These are phyloP conservation scores for Oscheius myriophilus DNA, from an alignment of 2,888 invertebrate genomes.

Conservation along the genomic window DNA sequence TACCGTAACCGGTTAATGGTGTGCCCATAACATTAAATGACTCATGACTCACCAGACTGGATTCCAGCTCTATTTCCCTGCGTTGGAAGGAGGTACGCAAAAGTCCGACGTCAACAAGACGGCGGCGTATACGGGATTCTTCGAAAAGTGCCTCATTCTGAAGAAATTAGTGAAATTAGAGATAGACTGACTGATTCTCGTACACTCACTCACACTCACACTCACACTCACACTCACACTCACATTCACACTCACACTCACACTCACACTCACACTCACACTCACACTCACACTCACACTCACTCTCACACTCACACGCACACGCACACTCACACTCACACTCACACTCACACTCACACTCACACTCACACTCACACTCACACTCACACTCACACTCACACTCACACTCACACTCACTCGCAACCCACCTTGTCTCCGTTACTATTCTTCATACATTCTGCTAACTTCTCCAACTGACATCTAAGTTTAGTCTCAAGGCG, in stretches of 20 bases:
- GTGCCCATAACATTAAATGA: background rate
- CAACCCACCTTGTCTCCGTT: conserved; percentile 38
- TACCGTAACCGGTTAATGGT: background rate
- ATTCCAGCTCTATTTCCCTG: conserved; percentile 46
- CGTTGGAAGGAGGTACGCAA: conserved; percentile 39
- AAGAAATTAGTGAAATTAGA: conserved; percentile 11
- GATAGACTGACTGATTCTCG: no score
- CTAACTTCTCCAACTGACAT: conserved; percentile 47
- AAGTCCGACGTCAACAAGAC: conserved; percentile 45
- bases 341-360: no score
- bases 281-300: no score
- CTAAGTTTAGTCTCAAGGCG: conserved; percentile 51
- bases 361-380: no score
- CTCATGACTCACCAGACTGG: conserved; percentile 40
- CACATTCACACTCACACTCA: no score
- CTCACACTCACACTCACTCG: no score
- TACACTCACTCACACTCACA: no score
- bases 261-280: no score
- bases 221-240: no score
- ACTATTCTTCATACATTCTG: conserved; percentile 44
- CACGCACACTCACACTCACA: no score
- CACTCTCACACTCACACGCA: no score
- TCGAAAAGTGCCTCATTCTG: conserved; percentile 41
- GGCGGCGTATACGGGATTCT: conserved; percentile 40
- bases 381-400: no score